phyloP scores from a whole-genome alignment of 2,113 vertebrate species.

The Pholis gunnellus region DNA sequence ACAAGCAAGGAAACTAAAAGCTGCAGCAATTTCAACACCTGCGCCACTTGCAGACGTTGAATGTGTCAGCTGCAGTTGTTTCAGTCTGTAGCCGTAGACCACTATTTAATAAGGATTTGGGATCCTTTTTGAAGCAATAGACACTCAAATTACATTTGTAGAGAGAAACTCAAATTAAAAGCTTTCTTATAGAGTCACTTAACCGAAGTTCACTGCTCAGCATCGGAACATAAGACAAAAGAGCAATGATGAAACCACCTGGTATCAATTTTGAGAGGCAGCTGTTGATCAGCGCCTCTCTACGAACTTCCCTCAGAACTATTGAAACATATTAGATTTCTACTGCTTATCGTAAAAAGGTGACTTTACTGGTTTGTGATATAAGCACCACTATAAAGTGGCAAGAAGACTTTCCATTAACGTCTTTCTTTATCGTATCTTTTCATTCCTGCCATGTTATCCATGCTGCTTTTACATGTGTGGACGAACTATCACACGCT shows the following conservation, averaged over 20 bases:
- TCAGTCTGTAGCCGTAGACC: background rate
- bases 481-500: background rate
- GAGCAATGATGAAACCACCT: background rate
- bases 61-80: background rate
- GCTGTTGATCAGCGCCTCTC: background rate
- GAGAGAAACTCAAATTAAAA: background rate
- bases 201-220: background rate
- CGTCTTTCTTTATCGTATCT: background rate
- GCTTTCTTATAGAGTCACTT: background rate
- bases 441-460: background rate
- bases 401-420: background rate
- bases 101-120: background rate
- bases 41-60: background rate
- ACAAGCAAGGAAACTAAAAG: background rate
- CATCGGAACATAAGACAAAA: background rate
- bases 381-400: background rate
- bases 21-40: background rate
- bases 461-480: background rate
- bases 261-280: background rate
- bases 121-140: background rate
- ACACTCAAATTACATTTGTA: background rate
- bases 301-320: background rate
- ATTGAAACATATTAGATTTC: background rate
- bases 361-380: background rate
- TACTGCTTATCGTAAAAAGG: background rate